A percentile compares a stretch with the other conserved stretches of the same genome.
phyloP scores from a whole-genome alignment of 2,888 invertebrate species.

The Bombylius major region DNA sequence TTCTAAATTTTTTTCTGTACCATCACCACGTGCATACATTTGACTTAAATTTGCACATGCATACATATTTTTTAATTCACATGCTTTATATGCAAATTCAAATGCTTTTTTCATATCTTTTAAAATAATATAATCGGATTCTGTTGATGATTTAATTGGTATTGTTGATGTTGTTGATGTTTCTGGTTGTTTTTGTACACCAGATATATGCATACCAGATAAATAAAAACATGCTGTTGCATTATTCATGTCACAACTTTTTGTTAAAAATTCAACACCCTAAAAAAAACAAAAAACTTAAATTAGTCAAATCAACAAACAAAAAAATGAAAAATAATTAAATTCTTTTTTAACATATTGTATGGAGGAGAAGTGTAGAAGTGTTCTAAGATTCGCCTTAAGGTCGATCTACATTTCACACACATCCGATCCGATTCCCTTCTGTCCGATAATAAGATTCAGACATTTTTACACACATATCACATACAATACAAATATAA shows the following conservation, averaged over 20 bases:
- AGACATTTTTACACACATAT: too few relatives aligned
- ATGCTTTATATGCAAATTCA: conserved; percentile 61
- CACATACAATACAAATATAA: too few relatives aligned
- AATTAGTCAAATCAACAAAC: background rate
- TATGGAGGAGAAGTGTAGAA: too few relatives aligned
- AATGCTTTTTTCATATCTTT: conserved; percentile 69
- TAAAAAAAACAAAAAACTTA: conserved; percentile 15
- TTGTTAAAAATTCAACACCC: conserved; percentile 48
- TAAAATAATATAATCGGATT: conserved; percentile 41
- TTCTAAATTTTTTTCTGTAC: conserved; percentile 56
- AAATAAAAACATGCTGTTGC: conserved; percentile 68
- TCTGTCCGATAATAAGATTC: too few relatives aligned
- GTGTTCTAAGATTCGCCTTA: too few relatives aligned
- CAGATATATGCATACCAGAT: conserved; percentile 64
- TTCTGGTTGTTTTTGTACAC: conserved; percentile 48
- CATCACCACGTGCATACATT: conserved; percentile 77
- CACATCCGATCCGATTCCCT: too few relatives aligned
- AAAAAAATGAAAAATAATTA: too few relatives aligned
- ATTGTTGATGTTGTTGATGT: conserved; percentile 29
- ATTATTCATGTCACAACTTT: conserved; percentile 46
- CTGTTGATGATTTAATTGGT: background rate
- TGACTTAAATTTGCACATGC: conserved; percentile 83
- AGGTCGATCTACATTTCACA: too few relatives aligned
- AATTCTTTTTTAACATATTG: too few relatives aligned
- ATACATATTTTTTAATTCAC: conserved; percentile 71